Percentiles rank a stretch among this genome's conserved stretches.
Conservation (phyloP, 2,797 vertebrate species). For the Steatocranus sp. region DNA sequence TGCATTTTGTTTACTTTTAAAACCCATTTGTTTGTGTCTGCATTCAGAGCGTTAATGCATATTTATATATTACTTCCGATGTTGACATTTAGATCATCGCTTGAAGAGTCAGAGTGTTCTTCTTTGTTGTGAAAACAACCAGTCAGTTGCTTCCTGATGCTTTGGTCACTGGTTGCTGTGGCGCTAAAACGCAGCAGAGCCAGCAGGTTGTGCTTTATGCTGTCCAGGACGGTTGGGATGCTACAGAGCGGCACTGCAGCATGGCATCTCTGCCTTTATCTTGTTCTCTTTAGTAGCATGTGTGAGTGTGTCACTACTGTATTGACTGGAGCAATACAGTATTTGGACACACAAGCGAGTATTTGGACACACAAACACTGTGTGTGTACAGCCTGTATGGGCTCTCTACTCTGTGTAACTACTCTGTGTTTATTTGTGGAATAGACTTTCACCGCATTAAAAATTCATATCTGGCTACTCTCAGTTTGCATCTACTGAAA, state of each 20-base stretch:
- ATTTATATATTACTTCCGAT: neutral
- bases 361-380: neutral
- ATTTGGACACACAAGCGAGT: neutral
- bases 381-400: neutral
- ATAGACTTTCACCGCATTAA: constrained; percentile 38
- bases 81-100: neutral
- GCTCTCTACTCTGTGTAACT: neutral
- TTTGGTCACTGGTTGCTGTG: constrained; percentile 18
- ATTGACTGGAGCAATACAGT: constrained; percentile 6
- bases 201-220: constrained; percentile 26
- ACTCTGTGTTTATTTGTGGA: constrained; percentile 27
- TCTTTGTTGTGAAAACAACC: neutral
- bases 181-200: constrained; percentile 10
- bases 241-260: constrained; percentile 61
- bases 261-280: constrained; percentile 5
- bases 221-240: constrained; percentile 56
- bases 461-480: constrained; percentile 20
- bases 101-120: neutral
- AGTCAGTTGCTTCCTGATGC: neutral
- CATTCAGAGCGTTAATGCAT: neutral
- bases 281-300: neutral
- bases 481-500: neutral
- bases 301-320: constrained; percentile 13
- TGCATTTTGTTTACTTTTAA: neutral
- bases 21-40: neutral